These are phyloP conservation scores for Psilopogon haemacephalus DNA, from an alignment of 2,113 vertebrate genomes.

Conservation along the genomic window DNA sequence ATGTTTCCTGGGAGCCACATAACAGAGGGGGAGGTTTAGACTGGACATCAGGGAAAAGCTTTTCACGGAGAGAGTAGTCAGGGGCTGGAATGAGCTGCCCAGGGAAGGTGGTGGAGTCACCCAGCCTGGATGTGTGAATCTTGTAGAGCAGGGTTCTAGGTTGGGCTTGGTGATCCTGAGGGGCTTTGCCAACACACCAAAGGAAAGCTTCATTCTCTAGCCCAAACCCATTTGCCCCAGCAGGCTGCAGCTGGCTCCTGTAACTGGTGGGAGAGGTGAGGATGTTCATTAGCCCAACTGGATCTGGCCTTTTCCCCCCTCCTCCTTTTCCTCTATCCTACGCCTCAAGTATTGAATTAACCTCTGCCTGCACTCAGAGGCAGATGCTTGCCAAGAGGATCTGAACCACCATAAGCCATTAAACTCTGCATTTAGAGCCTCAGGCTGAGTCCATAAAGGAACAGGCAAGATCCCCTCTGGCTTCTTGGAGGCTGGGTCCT, in stretches of 20 bases:
- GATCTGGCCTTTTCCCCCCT: rapidly evolving
- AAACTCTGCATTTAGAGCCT: background rate
- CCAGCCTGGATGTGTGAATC: too few species aligned
- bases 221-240: background rate
- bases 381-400: background rate
- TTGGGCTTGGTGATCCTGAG: too few species aligned
- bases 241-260: background rate
- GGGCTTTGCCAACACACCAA: background rate
- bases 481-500: background rate
- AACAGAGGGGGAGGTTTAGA: background rate
- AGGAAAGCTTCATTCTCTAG: background rate
- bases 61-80: too few species aligned
- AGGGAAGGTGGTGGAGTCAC: too few species aligned
- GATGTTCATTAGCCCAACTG: background rate
- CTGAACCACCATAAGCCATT: background rate
- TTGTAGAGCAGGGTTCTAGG: too few species aligned
- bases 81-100: too few species aligned
- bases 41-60: too few species aligned
- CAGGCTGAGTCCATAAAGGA: background rate
- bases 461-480: background rate
- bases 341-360: background rate
- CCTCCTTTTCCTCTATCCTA: background rate
- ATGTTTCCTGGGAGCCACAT: background rate
- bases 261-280: background rate
- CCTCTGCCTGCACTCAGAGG: background rate